Conservation (phyloP, 2,888 invertebrate genomes). For the Lasioglossum zephyrum region DNA sequence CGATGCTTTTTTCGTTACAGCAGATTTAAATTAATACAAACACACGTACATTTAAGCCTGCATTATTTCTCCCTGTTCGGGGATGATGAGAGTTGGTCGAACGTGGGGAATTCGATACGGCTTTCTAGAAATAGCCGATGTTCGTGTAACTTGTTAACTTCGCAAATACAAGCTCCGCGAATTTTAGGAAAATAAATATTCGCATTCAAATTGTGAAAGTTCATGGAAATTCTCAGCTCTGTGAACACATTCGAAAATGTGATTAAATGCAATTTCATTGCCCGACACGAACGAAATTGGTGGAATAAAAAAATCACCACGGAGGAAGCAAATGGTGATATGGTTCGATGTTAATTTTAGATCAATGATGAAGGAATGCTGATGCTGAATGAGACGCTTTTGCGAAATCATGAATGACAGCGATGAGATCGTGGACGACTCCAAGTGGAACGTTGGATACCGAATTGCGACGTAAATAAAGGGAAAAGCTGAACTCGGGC, state of each 20-base stretch:
- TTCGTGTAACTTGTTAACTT: neutral
- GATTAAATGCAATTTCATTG: neutral
- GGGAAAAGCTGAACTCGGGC: constrained; percentile 34
- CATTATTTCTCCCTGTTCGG: neutral
- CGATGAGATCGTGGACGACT: neutral
- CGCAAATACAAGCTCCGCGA: neutral
- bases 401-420: constrained; percentile 31
- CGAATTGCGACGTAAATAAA: constrained; percentile 44
- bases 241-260: neutral
- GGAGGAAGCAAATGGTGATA: neutral
- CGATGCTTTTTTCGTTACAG: neutral
- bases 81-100: neutral
- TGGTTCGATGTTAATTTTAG: neutral
- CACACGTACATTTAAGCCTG: neutral
- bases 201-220: neutral
- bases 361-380: neutral
- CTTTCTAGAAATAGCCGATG: neutral
- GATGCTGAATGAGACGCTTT: constrained; percentile 15
- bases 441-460: constrained; percentile 13
- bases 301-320: neutral
- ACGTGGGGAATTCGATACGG: neutral
- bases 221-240: neutral
- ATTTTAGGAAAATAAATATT: neutral
- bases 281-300: neutral
- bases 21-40: neutral